Evolutionary conservation across 2,888 invertebrate genomes (phyloP).

Genomic region (Oscheius sp.): DNA sequence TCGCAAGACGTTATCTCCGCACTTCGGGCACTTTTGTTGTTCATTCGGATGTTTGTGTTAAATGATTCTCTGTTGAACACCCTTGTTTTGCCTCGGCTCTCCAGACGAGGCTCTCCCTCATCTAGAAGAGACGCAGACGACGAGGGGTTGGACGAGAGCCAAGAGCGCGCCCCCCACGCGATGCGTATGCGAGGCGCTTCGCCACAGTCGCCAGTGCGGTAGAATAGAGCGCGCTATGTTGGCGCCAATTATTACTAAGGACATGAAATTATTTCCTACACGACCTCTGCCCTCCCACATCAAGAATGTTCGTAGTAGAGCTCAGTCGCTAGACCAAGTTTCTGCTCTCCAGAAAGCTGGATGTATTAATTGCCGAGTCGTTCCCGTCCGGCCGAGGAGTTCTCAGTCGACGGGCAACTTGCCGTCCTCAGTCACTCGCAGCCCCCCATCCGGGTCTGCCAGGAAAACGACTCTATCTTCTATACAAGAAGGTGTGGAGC

Average conservation of each 20-base stretch:
- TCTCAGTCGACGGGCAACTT: slow-evolving; percentile 59
- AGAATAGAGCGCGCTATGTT: slow-evolving; percentile 52
- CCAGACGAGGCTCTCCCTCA: slow-evolving; percentile 12
- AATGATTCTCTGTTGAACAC: slow-evolving; percentile 24
- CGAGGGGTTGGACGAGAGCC: slow-evolving; percentile 30
- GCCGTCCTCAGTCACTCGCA: slow-evolving; percentile 39
- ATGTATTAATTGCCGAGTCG: slow-evolving; percentile 40
- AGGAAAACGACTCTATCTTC: slow-evolving; percentile 57
- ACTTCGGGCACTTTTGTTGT: slow-evolving; percentile 1
- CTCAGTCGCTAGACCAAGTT: slow-evolving; percentile 64
- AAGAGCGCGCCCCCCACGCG: slow-evolving; percentile 35
- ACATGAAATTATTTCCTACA: slow-evolving; percentile 64
- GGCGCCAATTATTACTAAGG: slow-evolving; percentile 67
- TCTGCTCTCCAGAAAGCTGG: slow-evolving; percentile 46
- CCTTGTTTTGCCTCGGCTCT: slow-evolving; percentile 13
- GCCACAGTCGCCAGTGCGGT: slow-evolving; percentile 40
- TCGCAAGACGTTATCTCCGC: neutral
- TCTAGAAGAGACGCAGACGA: slow-evolving; percentile 25
- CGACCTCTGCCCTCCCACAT: slow-evolving; percentile 54
- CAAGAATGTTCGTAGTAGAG: slow-evolving; percentile 65
- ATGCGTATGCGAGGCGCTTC: slow-evolving; percentile 29
- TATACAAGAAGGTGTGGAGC: slow-evolving; percentile 67
- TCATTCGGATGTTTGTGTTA: slow-evolving; percentile 1
- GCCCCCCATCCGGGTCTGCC: slow-evolving; percentile 44
- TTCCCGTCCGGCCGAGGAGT: slow-evolving; percentile 49